Evolutionary conservation across 2,888 invertebrate species (phyloP), one percentile per base, ranked within the genome.

Genomic region (Mimas tiliae): DNA sequence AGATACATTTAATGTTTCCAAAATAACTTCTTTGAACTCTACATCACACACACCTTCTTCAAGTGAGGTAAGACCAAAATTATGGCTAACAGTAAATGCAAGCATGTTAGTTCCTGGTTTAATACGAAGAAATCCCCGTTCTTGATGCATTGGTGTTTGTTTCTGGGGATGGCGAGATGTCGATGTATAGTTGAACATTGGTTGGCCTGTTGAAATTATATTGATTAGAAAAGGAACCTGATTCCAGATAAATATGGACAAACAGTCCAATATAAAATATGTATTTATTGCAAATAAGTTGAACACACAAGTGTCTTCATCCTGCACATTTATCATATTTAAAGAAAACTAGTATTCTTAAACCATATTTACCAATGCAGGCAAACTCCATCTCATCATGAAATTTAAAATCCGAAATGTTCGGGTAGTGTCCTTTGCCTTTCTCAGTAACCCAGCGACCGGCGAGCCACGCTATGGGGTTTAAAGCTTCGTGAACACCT

Each of bases 91-190:
- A 6, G 95, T 77, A 14, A 96, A 91, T 0, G 94, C 90, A 0
- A 95, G 75, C 47, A 94, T 81, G 14, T 93, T 90, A 0, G 94
- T 94, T 11, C 90, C 94, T 0, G 95, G 94, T 53, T 94, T 93
- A 58, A 95, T 91, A 63, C 94, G 91, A 7, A 96, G 78, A 76
- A 95, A 95, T 0, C 96, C 96, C 50, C 93, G 82, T 78, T 96
- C 96, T 64, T 94, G 89, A 76, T 96, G 95, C 95, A 95, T 94
- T 0, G 95, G 94, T 2, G 82, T 90, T 38, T 91, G 89, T 45
- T 89, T 94, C 38, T 90, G 90, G 0, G 94, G 93, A 72, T 95
- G 89, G 77, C 87, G 93, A 0, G 95, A 94, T 66, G 83, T 84
- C 0, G 95, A 94, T 2, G 80, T 75, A 73, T 92, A 96, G 77